phyloP scores from a whole-genome alignment of 2,113 vertebrate species.

The Micronycteris hirsuta region DNA sequence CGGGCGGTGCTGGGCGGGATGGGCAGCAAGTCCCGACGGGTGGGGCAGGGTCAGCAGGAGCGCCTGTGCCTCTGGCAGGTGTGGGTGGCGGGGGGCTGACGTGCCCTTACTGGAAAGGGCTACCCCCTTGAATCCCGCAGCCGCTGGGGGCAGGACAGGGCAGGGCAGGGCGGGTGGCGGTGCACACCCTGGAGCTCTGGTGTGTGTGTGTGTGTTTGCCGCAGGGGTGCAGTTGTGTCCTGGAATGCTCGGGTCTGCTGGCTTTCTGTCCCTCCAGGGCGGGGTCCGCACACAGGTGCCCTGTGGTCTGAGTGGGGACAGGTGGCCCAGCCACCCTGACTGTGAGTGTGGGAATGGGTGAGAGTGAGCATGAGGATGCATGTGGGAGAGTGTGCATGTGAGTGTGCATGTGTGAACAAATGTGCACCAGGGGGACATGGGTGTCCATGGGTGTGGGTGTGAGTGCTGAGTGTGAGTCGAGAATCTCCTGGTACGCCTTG shows the following conservation, averaged over 20 bases:
- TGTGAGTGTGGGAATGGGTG: background rate
- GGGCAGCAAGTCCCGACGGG: no score
- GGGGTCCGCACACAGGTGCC: no score
- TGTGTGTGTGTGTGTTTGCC: background rate
- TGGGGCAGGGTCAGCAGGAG: background rate
- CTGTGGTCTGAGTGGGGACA: background rate
- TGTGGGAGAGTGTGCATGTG: background rate
- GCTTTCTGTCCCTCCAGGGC: background rate
- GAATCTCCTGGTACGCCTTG: background rate
- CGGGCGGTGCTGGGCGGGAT: slow-evolving; percentile 37
- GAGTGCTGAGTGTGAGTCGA: background rate
- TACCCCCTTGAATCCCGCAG: background rate
- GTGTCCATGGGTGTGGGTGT: background rate
- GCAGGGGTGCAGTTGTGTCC: accelerated
- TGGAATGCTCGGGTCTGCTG: background rate
- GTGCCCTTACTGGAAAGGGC: background rate
- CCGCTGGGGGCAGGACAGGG: background rate
- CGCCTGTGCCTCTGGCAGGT: background rate
- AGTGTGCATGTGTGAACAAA: no score
- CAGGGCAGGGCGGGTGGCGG: accelerated
- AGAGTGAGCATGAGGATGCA: background rate
- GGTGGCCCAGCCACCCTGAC: background rate
- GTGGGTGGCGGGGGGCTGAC: background rate
- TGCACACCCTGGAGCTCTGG: background rate
- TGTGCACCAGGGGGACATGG: background rate